Base-by-base conservation (phyloP, 2,113 vertebrate genomes). In the Callaeas wilsoni region DNA sequence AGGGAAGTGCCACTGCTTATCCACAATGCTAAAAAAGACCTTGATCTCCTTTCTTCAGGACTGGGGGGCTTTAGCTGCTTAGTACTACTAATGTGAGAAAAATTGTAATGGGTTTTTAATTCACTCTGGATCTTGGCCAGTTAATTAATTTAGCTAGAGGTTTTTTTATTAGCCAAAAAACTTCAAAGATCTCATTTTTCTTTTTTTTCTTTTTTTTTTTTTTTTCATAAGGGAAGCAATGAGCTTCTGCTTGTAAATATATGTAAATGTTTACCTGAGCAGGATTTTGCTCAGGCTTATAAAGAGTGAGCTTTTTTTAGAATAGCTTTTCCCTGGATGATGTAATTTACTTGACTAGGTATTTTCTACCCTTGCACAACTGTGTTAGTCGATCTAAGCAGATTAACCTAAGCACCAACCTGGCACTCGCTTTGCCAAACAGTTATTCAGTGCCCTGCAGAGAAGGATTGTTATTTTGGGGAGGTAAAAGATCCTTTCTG, bases 271-370 rank as follows among this genome's bases (percentile, higher is more conserved):
- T 92, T 44, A 90, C 73, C 70, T 56, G 68, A 73, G 60, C 37
- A 84, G 47, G 85, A 64, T 85, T 94, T 89, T 87, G 64, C 75
- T 87, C 65, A 77, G 92, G 92, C 95, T 97, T 92, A 95, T 85
- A 64, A 93, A 55, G 74, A 8, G 59, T 96, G 93, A 90, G 64
- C 97, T 97, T 97, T 95, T 84, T 97, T 96, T 96, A 93, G 97
- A 91, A 95, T 96, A 96, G 97, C 97, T 98, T 97, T 97, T 97
- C 94, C 89, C 90, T 94, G 95, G 47, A 91, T 97, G 96, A 98
- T 96, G 95, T 97, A 97, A 98, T 97, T 94, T 88, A 89, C 90
- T 98, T 97, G 95, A 88, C 94, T 83, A 63, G 65, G 50, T 95
- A 94, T 96, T 98, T 97, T 96, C 90, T 93, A 84, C 78, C 64